These are phyloP conservation scores for Enteromius treurensis DNA, from an alignment of 2,797 vertebrate species.

Conservation along the genomic window DNA sequence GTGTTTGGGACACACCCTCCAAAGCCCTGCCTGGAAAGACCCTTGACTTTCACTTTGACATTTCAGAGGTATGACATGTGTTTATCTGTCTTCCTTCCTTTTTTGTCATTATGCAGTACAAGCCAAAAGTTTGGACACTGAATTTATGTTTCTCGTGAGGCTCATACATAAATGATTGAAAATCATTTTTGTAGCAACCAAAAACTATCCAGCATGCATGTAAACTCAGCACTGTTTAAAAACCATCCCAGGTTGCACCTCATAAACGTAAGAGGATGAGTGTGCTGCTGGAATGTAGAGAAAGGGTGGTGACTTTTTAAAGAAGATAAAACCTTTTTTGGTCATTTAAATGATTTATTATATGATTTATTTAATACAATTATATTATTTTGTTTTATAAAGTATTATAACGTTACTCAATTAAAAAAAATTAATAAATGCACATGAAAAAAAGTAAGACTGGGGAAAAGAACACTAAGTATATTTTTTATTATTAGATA, in stretches of 20 bases:
- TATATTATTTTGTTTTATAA: neutral
- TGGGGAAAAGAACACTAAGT: neutral
- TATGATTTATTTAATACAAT: neutral
- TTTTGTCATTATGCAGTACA: neutral
- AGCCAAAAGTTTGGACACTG: neutral
- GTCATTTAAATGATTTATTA: neutral
- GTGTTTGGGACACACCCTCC: constrained; percentile 91
- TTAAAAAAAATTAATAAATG: too few relatives aligned
- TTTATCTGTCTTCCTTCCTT: neutral
- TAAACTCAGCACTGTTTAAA: neutral
- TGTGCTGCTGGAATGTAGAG: neutral
- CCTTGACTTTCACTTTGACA: constrained; percentile 97
- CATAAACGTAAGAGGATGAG: neutral
- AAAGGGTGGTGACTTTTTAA: neutral
- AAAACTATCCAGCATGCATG: neutral
- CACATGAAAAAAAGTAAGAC: neutral
- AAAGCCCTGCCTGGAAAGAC: constrained; percentile 97
- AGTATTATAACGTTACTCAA: neutral
- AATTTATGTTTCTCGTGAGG: neutral
- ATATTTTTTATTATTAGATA: neutral
- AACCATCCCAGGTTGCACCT: constrained; percentile 7
- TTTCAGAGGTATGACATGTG: constrained; percentile 86
- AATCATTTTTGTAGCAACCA: neutral
- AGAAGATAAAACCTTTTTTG: neutral
- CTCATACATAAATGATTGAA: neutral